Evolutionary conservation across 2,113 vertebrate species (phyloP), one percentile per base, ranked within the genome.

Genomic region (Rhizomys pruinosus): DNA sequence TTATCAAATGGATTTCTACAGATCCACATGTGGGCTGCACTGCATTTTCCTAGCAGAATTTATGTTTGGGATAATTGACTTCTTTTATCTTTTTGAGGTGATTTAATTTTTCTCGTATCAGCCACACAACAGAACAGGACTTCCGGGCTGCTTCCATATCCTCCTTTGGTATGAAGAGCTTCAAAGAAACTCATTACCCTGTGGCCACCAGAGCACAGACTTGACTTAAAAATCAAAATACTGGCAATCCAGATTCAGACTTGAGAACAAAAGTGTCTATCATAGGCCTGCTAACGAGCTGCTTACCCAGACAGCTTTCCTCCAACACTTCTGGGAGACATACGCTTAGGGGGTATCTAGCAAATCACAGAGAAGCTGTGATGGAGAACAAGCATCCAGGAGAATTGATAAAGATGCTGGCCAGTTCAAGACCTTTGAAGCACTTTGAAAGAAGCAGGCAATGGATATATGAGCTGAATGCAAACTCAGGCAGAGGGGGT

Each of bases 391-490:
- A 87, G 96, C 96, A 95, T 39, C 20, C 78, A 76, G 90, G 66
- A 72, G n/a, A 91, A 76, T 20, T 44, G 72, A 52, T 77, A 85
- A 95, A 90, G 84, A 96, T 78, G 84, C 94, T 93, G 81, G 71
- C 78, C 86, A 93, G 68, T 91, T 96, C 93, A 96, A 96, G 93
- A 93, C 92, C 96, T 94, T 96, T 91, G 84, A 87, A 86, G 87
- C 96, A 20, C 74, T 94, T 94, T 95, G 85, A 96, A 59, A 78
- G 76, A 96, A 97, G 95, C 78, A 92, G 3, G 90, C 94, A 91
- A 95, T 87, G 69, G 79, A 82, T 96, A 89, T 66, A 89, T 66
- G 2, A 34, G 89, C 94, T 77, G 84, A 96, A 94, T 11, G 91
- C 64, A 94, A 96, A 94, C 80, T 90, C 44, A 89, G 72, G 39